A percentile compares a stretch with the other conserved stretches of the same genome.
phyloP scores from a whole-genome alignment of 2,113 vertebrate species.

The Platysternon megacephalum region DNA sequence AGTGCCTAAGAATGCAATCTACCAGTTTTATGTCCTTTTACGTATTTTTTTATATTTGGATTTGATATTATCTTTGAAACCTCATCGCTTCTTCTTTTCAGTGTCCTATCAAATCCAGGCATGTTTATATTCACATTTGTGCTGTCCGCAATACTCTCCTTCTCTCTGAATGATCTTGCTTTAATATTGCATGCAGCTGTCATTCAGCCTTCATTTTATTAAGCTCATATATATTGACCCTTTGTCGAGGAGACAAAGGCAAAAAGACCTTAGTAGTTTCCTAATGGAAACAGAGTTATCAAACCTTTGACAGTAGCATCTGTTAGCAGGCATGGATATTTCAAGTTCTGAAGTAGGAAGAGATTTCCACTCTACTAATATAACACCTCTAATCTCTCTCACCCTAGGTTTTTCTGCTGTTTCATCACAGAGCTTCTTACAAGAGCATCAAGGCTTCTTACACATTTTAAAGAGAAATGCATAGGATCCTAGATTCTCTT shows the following conservation, averaged over 20 bases:
- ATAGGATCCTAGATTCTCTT: neutral
- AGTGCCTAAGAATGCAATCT: neutral
- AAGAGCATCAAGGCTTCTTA: neutral
- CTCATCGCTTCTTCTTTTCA: neutral
- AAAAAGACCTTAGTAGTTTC: slow-evolving; percentile 65
- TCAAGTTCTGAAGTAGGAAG: neutral
- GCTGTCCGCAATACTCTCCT: slow-evolving; percentile 28
- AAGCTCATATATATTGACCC: slow-evolving; percentile 54
- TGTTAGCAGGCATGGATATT: neutral
- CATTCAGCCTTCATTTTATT: slow-evolving; percentile 67
- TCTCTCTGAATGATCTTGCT: slow-evolving; percentile 56
- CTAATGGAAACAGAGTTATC: slow-evolving; percentile 62
- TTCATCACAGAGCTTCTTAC: neutral
- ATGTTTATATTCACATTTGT: slow-evolving; percentile 32
- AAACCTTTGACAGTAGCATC: neutral
- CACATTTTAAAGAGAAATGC: neutral
- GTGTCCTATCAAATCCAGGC: slow-evolving; percentile 28
- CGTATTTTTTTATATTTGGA: neutral
- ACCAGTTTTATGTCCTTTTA: neutral
- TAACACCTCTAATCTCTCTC: neutral
- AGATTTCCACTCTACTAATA: rapidly evolving
- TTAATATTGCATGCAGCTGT: slow-evolving; percentile 65
- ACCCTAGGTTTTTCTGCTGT: neutral
- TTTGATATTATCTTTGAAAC: slow-evolving; percentile 24
- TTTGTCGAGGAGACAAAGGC: slow-evolving; percentile 63